Percentiles rank a stretch among this genome's conserved stretches.
These are phyloP conservation scores for Morpho deidamia DNA, from an alignment of 2,888 invertebrate species.

Conservation along the genomic window DNA sequence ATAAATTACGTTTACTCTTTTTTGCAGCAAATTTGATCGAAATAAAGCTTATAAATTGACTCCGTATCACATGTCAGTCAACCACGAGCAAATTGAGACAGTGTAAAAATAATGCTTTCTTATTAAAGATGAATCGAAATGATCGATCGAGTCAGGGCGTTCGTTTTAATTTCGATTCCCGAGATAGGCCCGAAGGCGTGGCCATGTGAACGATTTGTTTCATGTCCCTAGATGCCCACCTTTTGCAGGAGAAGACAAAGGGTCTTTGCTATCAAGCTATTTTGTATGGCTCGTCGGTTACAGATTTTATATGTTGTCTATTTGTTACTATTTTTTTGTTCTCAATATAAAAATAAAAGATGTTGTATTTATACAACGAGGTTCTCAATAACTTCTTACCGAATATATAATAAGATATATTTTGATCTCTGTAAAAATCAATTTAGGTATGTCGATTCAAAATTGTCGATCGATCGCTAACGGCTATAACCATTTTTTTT, in stretches of 20 bases:
- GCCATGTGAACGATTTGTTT: conserved; percentile 71
- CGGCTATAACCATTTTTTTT: no score
- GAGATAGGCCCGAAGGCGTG: conserved; percentile 70
- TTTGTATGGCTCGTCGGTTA: conserved; percentile 1
- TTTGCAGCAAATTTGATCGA: conserved; percentile 32
- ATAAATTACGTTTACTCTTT: conserved; percentile 19
- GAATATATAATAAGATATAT: no score
- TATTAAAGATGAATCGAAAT: conserved; percentile 71
- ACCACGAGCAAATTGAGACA: conserved; percentile 65
- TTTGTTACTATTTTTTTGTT: background rate
- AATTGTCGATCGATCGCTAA: no score
- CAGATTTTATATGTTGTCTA: background rate
- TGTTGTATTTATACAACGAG: no score
- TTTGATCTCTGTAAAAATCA: no score
- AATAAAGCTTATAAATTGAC: conserved; percentile 48
- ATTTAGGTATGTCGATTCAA: no score
- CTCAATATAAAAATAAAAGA: no score
- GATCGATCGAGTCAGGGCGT: conserved; percentile 74
- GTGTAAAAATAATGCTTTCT: conserved; percentile 69
- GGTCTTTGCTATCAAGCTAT: conserved; percentile 16
- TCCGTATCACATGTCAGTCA: conserved; percentile 58
- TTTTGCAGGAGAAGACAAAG: conserved; percentile 27
- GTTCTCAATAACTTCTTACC: no score
- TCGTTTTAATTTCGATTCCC: conserved; percentile 75
- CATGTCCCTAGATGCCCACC: conserved; percentile 60